Conservation (phyloP, 2,797 vertebrate genomes). For the Megalops cyprinoides region DNA sequence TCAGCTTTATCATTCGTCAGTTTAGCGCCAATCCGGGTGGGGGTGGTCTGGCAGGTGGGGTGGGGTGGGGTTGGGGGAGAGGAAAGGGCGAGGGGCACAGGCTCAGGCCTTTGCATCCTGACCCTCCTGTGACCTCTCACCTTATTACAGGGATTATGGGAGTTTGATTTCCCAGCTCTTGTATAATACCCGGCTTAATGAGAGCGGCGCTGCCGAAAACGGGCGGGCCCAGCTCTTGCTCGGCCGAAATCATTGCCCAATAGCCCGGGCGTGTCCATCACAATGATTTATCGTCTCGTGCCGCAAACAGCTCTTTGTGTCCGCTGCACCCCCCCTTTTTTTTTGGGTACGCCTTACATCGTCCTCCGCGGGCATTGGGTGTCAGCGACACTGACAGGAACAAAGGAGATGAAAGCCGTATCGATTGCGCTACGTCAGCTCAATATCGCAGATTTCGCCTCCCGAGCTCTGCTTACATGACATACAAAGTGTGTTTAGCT, state of each 20-base stretch:
- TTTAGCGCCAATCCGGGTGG: conserved; percentile 25
- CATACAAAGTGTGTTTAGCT: neutral
- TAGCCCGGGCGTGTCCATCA: neutral
- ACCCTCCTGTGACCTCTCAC: conserved; percentile 29
- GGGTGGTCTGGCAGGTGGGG: conserved; percentile 7
- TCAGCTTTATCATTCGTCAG: conserved; percentile 23
- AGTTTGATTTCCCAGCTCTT: conserved; percentile 36
- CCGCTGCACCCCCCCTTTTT: neutral
- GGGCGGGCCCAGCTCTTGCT: conserved; percentile 1
- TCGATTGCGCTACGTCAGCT: neutral
- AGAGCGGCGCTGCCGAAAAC: neutral
- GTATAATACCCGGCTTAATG: conserved; percentile 32
- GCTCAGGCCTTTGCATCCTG: conserved; percentile 5
- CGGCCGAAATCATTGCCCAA: neutral
- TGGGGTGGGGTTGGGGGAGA: too few relatives aligned
- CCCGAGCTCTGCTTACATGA: neutral
- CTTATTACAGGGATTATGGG: conserved; percentile 40
- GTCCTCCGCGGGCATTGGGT: neutral
- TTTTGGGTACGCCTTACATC: neutral
- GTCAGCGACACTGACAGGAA: neutral
- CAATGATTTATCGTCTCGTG: conserved; percentile 16
- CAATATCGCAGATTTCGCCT: neutral
- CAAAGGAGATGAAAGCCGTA: neutral
- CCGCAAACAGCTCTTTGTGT: neutral
- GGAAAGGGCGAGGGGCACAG: neutral